Conservation (phyloP, 53 echinoderm and acorn worm species). For the Paracentrotus lividus region DNA sequence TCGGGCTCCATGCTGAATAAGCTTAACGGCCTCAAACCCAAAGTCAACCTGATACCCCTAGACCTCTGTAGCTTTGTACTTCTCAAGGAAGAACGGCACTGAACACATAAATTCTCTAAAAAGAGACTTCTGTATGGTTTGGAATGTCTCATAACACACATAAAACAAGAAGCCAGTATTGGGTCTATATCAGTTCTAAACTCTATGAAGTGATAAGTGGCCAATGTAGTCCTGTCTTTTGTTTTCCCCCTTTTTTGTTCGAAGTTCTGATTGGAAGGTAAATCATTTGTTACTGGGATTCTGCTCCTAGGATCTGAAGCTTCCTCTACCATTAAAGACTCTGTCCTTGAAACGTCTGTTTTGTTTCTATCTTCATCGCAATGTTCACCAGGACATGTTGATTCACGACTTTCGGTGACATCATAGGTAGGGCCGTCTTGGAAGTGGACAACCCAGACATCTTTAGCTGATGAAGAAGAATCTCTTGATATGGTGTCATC, state of each 20-base stretch:
- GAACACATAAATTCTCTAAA: neutral
- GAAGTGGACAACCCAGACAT: neutral
- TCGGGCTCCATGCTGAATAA: constrained; percentile 84
- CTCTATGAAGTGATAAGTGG: neutral
- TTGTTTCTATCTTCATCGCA: neutral
- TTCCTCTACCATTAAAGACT: neutral
- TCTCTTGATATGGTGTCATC: too few species aligned
- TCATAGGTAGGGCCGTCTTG: neutral
- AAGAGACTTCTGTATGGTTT: constrained; percentile 28
- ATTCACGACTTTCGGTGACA: neutral
- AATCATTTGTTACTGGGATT: neutral
- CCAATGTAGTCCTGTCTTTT: neutral
- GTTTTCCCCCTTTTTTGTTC: neutral
- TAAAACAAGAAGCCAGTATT: constrained; percentile 80
- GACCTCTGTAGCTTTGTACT: neutral
- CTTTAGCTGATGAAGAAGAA: neutral
- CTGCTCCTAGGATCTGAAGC: neutral
- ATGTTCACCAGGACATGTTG: too few species aligned
- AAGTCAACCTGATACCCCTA: neutral
- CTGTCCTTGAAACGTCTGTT: neutral
- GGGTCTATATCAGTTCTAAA: constrained; percentile 70
- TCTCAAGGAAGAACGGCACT: neutral
- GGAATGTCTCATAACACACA: constrained; percentile 75
- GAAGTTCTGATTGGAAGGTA: too few species aligned
- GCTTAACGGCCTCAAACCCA: neutral